phyloP scores from a whole-genome alignment of 2,113 vertebrate genomes.

The Periophthalmus modestus region DNA sequence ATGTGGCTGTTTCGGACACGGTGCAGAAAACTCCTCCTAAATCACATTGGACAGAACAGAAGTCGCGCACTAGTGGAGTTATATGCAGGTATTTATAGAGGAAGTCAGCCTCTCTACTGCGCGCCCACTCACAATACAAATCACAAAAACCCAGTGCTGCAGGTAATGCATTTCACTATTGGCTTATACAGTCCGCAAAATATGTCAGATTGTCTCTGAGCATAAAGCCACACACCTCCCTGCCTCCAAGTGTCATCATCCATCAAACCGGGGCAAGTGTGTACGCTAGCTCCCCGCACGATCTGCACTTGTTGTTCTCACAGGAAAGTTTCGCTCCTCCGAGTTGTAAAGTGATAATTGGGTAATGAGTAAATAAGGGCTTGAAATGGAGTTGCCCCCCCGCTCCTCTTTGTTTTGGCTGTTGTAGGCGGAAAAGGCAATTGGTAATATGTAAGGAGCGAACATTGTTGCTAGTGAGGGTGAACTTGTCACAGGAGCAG shows the following conservation, averaged over 20 bases:
- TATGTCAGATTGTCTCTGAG: conserved; percentile 55
- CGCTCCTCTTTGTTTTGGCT: conserved; percentile 21
- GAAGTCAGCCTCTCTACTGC: conserved; percentile 13
- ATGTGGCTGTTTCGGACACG: neutral
- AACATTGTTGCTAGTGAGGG: conserved; percentile 34
- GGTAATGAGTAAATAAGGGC: conserved; percentile 73
- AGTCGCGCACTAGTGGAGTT: neutral
- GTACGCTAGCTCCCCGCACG: conserved; percentile 44
- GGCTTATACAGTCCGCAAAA: conserved; percentile 53
- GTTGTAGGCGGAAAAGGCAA: conserved; percentile 33
- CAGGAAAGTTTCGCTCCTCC: conserved; percentile 59
- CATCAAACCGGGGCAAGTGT: conserved; percentile 50
- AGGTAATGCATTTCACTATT: conserved; percentile 45
- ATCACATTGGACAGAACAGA: conserved; percentile 14
- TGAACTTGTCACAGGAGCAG: conserved; percentile 65
- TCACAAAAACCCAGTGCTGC: conserved; percentile 39
- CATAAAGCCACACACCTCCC: conserved; percentile 53
- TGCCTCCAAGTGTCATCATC: conserved; percentile 49
- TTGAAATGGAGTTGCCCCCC: conserved; percentile 51
- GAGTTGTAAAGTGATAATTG: conserved; percentile 58
- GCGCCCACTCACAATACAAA: conserved; percentile 16
- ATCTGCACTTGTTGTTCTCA: conserved; percentile 57
- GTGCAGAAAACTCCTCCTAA: neutral
- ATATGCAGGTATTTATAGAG: conserved; percentile 9
- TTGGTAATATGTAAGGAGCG: conserved; percentile 42